Evolutionary conservation across 2,797 vertebrate genomes (phyloP).

Genomic region (Macropus fuliginosus): DNA sequence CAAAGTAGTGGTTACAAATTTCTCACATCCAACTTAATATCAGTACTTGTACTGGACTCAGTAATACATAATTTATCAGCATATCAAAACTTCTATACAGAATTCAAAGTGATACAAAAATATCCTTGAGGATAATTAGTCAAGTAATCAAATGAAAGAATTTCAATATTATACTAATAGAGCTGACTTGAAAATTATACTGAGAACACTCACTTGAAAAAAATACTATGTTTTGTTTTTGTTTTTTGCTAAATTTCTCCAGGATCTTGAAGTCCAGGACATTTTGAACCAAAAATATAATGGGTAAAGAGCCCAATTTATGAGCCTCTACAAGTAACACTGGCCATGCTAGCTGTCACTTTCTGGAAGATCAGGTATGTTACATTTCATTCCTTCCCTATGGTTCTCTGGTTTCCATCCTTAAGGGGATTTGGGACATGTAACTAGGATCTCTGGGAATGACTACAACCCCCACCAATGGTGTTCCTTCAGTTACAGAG

Average conservation of each 20-base stretch:
- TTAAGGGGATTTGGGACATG: too few species aligned
- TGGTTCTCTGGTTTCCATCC: too few species aligned
- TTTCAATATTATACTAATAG: neutral
- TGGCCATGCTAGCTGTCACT: too few species aligned
- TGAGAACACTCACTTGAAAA: neutral
- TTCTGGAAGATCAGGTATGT: too few species aligned
- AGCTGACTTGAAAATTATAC: neutral
- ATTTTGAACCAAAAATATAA: neutral
- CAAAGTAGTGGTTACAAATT: neutral
- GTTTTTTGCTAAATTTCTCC: neutral
- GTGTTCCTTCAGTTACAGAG: too few species aligned
- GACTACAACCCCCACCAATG: too few species aligned
- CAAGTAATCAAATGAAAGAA: neutral
- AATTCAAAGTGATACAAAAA: neutral
- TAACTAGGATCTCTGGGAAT: too few species aligned
- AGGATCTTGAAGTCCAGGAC: neutral
- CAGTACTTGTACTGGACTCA: neutral
- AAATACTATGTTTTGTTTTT: too few species aligned
- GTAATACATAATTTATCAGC: neutral
- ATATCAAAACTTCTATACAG: neutral
- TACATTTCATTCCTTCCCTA: too few species aligned
- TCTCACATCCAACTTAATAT: neutral
- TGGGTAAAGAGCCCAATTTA: neutral
- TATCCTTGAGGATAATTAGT: neutral
- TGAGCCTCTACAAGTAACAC: neutral